phyloP scores from a whole-genome alignment of 1,140 invertebrate species.

The Drosophila pseudoobscura region DNA sequence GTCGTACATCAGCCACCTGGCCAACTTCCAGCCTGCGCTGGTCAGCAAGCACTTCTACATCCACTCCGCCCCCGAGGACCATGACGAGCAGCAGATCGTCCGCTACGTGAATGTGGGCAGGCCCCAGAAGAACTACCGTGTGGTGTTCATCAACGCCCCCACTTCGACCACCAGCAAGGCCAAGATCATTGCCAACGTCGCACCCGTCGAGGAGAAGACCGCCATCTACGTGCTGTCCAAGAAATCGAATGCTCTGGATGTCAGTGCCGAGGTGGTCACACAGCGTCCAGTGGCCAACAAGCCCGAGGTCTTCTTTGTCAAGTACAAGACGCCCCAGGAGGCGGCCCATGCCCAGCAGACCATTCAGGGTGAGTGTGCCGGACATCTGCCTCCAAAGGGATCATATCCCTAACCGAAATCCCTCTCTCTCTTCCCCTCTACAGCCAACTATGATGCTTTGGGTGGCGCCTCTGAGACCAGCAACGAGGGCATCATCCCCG shows the following conservation, averaged over 20 bases:
- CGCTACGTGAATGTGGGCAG: slow-evolving; percentile 83
- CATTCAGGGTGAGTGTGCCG: slow-evolving; percentile 66
- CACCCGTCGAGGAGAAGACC: slow-evolving; percentile 91
- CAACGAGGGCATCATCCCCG: slow-evolving; percentile 70
- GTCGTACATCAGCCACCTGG: slow-evolving; percentile 81
- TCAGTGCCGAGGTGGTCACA: slow-evolving; percentile 74
- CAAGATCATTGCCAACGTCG: slow-evolving; percentile 87
- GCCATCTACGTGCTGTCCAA: slow-evolving; percentile 93
- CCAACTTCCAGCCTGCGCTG: slow-evolving; percentile 85
- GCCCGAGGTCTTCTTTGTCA: slow-evolving; percentile 90
- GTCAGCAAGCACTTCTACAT: slow-evolving; percentile 90
- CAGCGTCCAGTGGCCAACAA: slow-evolving; percentile 85
- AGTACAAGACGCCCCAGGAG: slow-evolving; percentile 88
- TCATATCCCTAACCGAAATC: not conserved
- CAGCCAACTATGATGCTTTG: slow-evolving; percentile 77
- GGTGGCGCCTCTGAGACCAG: slow-evolving; percentile 62
- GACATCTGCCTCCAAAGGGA: no score
- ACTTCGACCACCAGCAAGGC: slow-evolving; percentile 87
- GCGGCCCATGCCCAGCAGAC: slow-evolving; percentile 78
- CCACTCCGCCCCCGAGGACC: slow-evolving; percentile 89
- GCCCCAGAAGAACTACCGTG: slow-evolving; percentile 92
- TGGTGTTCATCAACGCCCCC: slow-evolving; percentile 94
- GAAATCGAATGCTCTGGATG: slow-evolving; percentile 83
- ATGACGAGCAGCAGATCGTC: slow-evolving; percentile 83
- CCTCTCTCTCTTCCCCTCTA: not conserved